Evolutionary conservation across 2,888 invertebrate genomes (phyloP), one percentile per base, ranked within the genome.

Genomic region (Tiliacea citrago): DNA sequence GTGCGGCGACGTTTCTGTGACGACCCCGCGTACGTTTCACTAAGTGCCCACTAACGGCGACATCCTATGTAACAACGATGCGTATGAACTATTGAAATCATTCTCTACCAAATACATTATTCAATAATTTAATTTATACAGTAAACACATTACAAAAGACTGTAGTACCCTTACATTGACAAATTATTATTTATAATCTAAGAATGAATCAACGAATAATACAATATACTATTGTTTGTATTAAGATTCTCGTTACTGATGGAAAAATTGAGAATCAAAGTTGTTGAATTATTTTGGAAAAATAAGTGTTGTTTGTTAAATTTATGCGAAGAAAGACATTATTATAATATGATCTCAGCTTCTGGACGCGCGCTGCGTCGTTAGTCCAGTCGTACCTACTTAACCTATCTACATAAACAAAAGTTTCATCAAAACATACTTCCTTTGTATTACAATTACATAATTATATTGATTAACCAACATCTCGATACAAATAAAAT

Each of bases 161-260:
- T 91, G 92, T 93, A 93, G 92, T 93, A 93, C 91, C 90, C 93
- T 93, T 94, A 94, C 82, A 92, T 88, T 91, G 91, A 92, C 89
- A 92, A 90, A 89, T 88, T 86, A 86, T 83, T 73, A 82, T 83
- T 66, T 84, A 89, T 75, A 88, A 86, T 84, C 86, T 86, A 84
- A 85, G 82, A 84, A 77, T 88, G 88, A 90, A 88, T 86, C 84
- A 82, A 86, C 83, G 85, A 85, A 86, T 85, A 88, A 88, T 82
- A 87, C 81, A 81, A 82, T 78, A 73, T 49, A 71, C 39, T 69
- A 80, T 79, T 66, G 78, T 58, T 82, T 75, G 51, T 62, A 73
- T 76, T 69, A 73, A 74, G 55, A 71, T 58, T 61, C 77, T 73
- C 42, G 13, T 73, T 65, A 75, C 58, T 70, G 61, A 60, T 51